Base-by-base conservation (phyloP, 37 sponge, comb jelly and placozoan species). In the Halichondria panicea region DNA sequence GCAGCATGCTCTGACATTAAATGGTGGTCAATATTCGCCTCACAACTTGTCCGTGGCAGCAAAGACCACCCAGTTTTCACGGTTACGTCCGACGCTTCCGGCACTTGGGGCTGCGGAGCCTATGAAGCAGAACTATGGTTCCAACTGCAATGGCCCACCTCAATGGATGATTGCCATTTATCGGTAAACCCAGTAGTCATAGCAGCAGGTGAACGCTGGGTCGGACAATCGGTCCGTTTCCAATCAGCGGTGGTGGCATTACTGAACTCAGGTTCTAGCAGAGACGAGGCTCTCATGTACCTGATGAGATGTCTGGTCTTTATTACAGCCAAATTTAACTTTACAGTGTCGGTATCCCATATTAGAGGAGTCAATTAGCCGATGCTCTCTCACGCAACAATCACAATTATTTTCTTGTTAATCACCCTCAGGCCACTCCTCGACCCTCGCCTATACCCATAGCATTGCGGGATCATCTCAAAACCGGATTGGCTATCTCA, bases 121-220 rank as follows among this genome's bases (percentile, higher is more conserved):
- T 35, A 54, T 43, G 54, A 37, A 1, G 54, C 33, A 12, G 24
- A 35, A 0, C 9, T 44, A 21, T 86, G 87, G 87, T 74, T 86
- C 30, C 73, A 73, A 48, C 43, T 78, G 7, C 25, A 39, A 31
- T 86, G 87, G 80, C 28, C 74, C 12, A 31, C 15, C 3, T 37
- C 25, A 11, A 34, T 55, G 38, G 13, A 0, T 0, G 58, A 53
- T 3, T 55, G 19, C 46, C 66, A 72, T 36, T 79, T 86, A 43
- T 66, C 87, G 22, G 27, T 57, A 27, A 89, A 89, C 38, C 84
- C 79, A 0, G 56, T 83, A 1, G 80, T 89, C 18, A 5, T 79
- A 19, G 85, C 81, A 21, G 71, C 66, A 24, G 85, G 90, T 6
- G 39, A 2, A 13, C 21, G 18, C 11, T 89, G 85, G 90, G 24